Evolutionary conservation across 2,888 invertebrate genomes (phyloP), one percentile per base, ranked within the genome.

Genomic region (Hypsopygia costalis): DNA sequence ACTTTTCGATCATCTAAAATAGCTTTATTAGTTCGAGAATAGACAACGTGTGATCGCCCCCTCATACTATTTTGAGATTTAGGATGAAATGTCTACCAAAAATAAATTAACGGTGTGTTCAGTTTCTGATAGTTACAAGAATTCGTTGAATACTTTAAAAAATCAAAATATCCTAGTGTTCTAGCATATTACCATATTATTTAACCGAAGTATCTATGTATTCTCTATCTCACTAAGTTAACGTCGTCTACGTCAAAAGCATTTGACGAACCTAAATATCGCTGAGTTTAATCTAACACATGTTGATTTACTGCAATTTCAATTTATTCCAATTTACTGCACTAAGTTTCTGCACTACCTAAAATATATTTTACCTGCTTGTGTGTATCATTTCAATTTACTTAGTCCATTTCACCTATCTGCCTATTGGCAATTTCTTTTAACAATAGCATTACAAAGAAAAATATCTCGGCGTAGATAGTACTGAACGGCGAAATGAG

Each of bases 381-480:
- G n/a, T n/a, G 25, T 25, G 25, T 4, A 7, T n/a, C 1, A 25
- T n/a, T 25, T 7, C 25, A 25, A 44, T 46, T 47, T 44, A 44
- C 41, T 41, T 37, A 35, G 43, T 40, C 51, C 47, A 44, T 51
- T 50, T 46, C 58, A 56, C 51, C 55, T 54, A 55, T 62, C 60
- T 59, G 57, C 51, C 50, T 62, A 61, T 60, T 58, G 65, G 56
- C 66, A 70, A 75, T 76, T 75, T 66, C 69, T 71, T 73, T 69
- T 69, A 73, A 81, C 81, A 81, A 81, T 75, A 73, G 75, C 66
- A 81, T 82, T 81, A 82, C 77, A 78, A 78, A 81, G 81, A 82
- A 86, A 85, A 85, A 85, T 83, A 81, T 81, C 79, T 81, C 67
- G 61, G 66, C 76, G 74, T 64, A 81, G 83, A 86, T 86, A 85